Evolutionary conservation across 2,113 vertebrate genomes (phyloP), one percentile per base, ranked within the genome.

Genomic region (Sclerurus mexicanus): DNA sequence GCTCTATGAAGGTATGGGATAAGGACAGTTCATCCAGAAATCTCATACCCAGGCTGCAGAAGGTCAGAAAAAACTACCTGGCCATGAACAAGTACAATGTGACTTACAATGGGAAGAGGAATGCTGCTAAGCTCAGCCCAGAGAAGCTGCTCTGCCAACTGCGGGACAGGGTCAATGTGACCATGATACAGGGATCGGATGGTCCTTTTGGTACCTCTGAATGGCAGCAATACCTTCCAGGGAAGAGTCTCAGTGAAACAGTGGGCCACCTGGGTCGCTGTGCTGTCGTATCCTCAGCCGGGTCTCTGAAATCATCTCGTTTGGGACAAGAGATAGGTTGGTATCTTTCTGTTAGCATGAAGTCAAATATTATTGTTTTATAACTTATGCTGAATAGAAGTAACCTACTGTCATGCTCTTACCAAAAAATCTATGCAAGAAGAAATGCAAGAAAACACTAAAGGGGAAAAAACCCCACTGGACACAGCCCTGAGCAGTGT

Each of bases 241-340:
- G 44, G 63, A 97, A 95, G 58, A 96, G 95, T 71, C 58, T 98
- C 85, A 95, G 87, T 71, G 97, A 96, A 72, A 93, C 94, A 27
- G 92, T 97, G 35, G 98, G 98, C 31, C 94, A 28, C 1, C 96
- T 98, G 88, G 95, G 80, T 72, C 97, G 10, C 22, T 99, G 98
- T 87, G 98, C 98, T 52, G 98, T 98, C 0, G 98, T 99, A 50
- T 98, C 98, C 22, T 98, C 98, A n/a, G 98, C 98, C 3, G 98
- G 98, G 72, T 98, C 98, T 75, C 86, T 99, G 91, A 98, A 97
- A 67, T 96, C 92, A 52, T 98, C 98, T 60, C 93, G 9, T n/a
- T 64, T 99, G 69, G 98, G 98, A 79, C 82, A 19, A 74, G 98
- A 98, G 95, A 99, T 99, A 96, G 98, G 98, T 99, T 95, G 93